Base-by-base conservation (phyloP, 2,888 invertebrate species). In the Apotomis capreana region DNA sequence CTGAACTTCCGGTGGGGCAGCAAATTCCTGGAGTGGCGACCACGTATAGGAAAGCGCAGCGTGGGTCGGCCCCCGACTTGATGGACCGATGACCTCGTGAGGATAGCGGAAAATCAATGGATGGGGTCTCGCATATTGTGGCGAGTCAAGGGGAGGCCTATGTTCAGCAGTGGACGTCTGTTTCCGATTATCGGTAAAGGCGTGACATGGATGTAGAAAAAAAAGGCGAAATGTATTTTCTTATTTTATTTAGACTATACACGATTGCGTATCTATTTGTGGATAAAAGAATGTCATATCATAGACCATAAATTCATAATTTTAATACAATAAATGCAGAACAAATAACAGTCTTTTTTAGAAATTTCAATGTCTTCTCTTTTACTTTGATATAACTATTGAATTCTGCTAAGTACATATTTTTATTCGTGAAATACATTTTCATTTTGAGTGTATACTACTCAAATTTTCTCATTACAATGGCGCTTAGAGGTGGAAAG, bases 311-410 rank as follows among this genome's bases (percentile, higher is more conserved):
- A 57, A 68, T 62, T 52, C 51, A 71, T 62, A 68, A 72, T 58
- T 62, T 68, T 26, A 72, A 62, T 71, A 71, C 51, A 72, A 72
- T 72, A 72, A 72, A 72, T 72, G 72, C 72, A 59, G 63, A 68
- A 72, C 37, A 72, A 52, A 13, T 37, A 61, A 52, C 72, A 72
- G 72, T 72, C 72, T 72, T 72, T 49, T 13, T 52, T 9, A 49
- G 52, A 64, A 46, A 49, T 51, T 49, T 55, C 59, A 49, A 62
- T 57, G 58, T 70, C 64, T 64, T 63, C 57, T 51, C 37, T 57
- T 26, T 26, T 26, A 49, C 15, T 54, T 55, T 46, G 5, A 6
- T 40, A 5, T 40, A 36, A 26, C 55, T 64, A 37, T 54, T 44
- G 13, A 37, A 15, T 52, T 26, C 54, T 69, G 36, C 61, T 61